These are phyloP conservation scores for Vombatus ursinus DNA, from an alignment of 2,113 vertebrate genomes.

Conservation along the genomic window DNA sequence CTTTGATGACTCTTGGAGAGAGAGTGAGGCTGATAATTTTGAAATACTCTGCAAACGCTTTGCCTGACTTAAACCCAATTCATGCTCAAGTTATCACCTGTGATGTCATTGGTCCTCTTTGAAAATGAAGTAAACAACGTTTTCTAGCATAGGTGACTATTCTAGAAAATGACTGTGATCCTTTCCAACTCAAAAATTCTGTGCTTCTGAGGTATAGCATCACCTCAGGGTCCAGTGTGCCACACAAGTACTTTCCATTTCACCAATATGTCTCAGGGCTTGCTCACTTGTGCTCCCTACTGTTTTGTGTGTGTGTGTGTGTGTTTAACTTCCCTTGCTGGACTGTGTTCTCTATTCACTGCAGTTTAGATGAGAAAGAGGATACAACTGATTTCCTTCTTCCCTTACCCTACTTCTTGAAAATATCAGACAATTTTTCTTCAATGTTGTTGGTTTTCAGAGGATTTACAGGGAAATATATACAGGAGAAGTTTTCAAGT, in stretches of 20 bases:
- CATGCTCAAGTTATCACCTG: no score
- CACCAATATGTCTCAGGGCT: not conserved
- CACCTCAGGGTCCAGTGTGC: not conserved
- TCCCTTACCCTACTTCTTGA: not conserved
- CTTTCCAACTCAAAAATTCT: not conserved
- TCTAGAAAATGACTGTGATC: not conserved
- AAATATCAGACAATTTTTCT: not conserved
- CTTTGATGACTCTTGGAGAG: no score
- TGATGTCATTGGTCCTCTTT: no score
- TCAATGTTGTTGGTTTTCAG: not conserved
- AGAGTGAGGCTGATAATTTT: no score
- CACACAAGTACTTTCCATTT: not conserved
- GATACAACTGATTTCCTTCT: not conserved
- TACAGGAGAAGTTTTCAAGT: not conserved
- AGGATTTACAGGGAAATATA: not conserved
- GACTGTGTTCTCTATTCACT: not conserved
- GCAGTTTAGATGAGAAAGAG: not conserved
- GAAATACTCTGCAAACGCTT: no score
- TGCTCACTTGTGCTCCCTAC: not conserved
- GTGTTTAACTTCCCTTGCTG: not conserved
- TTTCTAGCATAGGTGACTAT: not conserved
- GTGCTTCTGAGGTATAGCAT: not conserved
- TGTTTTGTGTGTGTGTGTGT: not conserved
- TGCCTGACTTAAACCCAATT: no score
- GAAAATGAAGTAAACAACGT: not conserved